Base-by-base conservation (phyloP, 2,113 vertebrate genomes). In the Orcinus orca region DNA sequence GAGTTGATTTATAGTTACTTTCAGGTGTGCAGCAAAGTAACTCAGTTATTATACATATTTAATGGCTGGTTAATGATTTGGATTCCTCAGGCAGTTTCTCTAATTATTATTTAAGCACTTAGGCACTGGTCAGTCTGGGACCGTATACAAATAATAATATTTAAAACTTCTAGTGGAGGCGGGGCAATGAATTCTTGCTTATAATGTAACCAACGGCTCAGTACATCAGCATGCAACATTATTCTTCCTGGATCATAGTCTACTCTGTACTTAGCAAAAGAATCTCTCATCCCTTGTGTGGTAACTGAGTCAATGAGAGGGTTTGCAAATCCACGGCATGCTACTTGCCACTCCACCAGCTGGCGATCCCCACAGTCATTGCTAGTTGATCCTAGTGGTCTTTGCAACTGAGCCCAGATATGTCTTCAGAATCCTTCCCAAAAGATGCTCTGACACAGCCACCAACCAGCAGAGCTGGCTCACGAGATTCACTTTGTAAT, bases 31-130 rank as follows among this genome's bases (percentile, higher is more conserved):
- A 21, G 17, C 55, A 58, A 58, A 21, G 55, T 21, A 21, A 21
- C 8, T 58, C 55, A 21, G 55, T 58, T 58, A 58, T 58, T 58
- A 58, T 21, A 58, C 18, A 58, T 58, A 58, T 77, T 33, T 47
- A 60, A 68, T 77, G 79, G 14, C 38, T 79, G 73, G 10, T 38
- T 65, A 79, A 38, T 84, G 83, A 58, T 55, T 82, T 68, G 23
- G 26, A 41, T 85, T 73, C 70, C 90, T 80, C 60, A 65, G 80
- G 65, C 23, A 74, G 18, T 70, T 90, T 95, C 70, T 65, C 50
- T 92, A 95, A 90, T 83, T n/a, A 41, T 53, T 38, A 65, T 15
- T 11, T 36, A 80, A 76, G 29, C n/a, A 83, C 7, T 63, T 47
- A 53, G 62, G 53, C n/a, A 58, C 55, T 73, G 47, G 79, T 83